A percentile compares a stretch with the other conserved stretches of the same genome.
Evolutionary conservation across 2,797 vertebrate genomes (phyloP).

Genomic region (Cynodonichthys magdalenae): DNA sequence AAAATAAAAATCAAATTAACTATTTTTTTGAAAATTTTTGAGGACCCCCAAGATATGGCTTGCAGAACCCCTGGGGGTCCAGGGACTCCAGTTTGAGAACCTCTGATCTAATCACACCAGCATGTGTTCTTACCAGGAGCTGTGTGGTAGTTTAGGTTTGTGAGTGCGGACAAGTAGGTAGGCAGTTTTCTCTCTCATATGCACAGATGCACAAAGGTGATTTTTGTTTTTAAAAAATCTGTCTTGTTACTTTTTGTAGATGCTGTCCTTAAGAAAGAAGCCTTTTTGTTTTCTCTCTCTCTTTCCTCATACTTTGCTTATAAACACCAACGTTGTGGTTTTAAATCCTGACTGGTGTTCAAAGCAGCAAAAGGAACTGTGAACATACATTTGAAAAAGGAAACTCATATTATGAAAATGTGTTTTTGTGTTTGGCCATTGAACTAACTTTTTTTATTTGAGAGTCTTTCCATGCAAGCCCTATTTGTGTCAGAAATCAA

Average conservation of each 20-base stretch:
- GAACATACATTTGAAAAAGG: not conserved
- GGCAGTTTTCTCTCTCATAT: too few species aligned
- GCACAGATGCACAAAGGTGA: too few species aligned
- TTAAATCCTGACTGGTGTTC: conserved; percentile 11
- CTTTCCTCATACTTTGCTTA: conserved; percentile 17
- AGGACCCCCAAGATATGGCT: too few species aligned
- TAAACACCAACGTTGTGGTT: conserved; percentile 23
- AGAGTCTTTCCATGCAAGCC: not conserved
- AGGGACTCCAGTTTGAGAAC: too few species aligned
- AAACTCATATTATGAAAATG: not conserved
- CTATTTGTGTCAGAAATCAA: conserved; percentile 32
- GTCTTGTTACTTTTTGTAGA: too few species aligned
- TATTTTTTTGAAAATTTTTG: too few species aligned
- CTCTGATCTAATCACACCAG: conserved; percentile 13
- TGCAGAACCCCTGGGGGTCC: too few species aligned
- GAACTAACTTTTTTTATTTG: not conserved
- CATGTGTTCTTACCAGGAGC: conserved; percentile 21
- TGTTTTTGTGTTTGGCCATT: not conserved
- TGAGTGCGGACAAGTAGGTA: too few species aligned
- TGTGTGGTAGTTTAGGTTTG: conserved; percentile 6
- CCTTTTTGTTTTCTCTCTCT: conserved; percentile 3
- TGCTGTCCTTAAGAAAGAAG: conserved; percentile 14
- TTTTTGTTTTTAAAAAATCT: too few species aligned
- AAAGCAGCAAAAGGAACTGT: not conserved
- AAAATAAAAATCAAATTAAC: too few species aligned